These are phyloP conservation scores for Atlantisia rogersi DNA, from an alignment of 2,113 vertebrate genomes.

Conservation along the genomic window DNA sequence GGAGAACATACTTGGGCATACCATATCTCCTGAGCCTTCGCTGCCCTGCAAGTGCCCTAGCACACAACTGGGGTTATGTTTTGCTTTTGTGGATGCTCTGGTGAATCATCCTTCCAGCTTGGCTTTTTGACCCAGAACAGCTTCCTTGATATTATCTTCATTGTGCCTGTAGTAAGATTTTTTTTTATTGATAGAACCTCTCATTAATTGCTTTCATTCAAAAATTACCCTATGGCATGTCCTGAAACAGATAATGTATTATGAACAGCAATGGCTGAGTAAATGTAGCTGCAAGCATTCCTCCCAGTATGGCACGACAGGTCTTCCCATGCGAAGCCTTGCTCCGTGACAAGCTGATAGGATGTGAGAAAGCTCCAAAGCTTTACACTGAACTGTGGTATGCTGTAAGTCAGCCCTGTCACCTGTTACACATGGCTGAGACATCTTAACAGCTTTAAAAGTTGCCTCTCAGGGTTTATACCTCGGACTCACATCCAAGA, in stretches of 20 bases:
- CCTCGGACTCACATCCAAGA: neutral
- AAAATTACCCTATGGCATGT: neutral
- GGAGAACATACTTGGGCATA: neutral
- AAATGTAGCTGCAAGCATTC: neutral
- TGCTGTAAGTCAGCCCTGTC: neutral
- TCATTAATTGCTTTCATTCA: neutral
- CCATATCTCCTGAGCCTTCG: rapidly evolving
- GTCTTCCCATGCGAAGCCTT: neutral
- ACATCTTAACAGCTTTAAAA: neutral
- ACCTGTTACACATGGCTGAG: neutral
- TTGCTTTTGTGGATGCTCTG: neutral
- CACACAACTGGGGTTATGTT: neutral
- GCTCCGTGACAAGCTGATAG: neutral
- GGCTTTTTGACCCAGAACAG: neutral
- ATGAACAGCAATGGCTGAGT: neutral
- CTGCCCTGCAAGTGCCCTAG: neutral
- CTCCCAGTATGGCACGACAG: rapidly evolving
- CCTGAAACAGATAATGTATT: neutral
- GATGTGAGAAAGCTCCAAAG: neutral
- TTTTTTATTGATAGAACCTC: neutral
- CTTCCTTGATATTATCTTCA: rapidly evolving
- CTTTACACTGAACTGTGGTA: neutral
- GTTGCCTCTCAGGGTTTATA: neutral
- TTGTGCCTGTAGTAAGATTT: neutral
- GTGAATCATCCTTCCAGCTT: neutral